A percentile compares a stretch with the other conserved stretches of the same genome.
These are phyloP conservation scores for Lysiphlebus fabarum DNA, from an alignment of 1,140 invertebrate genomes.

Conservation along the genomic window DNA sequence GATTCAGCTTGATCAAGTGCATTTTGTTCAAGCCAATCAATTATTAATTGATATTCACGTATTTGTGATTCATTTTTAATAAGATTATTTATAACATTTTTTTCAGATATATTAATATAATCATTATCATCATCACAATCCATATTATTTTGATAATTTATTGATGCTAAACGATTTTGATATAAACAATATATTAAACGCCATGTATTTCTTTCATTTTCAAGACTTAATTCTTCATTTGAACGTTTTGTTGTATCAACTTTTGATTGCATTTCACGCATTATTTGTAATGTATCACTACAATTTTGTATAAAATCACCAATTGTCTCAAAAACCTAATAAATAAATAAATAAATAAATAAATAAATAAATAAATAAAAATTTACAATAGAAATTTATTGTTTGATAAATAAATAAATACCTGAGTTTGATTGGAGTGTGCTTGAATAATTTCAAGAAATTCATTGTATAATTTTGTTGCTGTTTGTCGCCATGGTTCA, in stretches of 20 bases:
- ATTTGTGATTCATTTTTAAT: constrained; percentile 67
- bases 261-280: constrained; percentile 57
- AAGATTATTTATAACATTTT: constrained; percentile 61
- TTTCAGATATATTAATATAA: constrained; percentile 54
- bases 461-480: constrained; percentile 58
- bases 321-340: constrained; percentile 59
- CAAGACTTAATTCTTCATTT: constrained; percentile 53
- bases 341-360: not conserved
- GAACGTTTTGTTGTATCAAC: constrained; percentile 55
- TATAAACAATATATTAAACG: constrained; percentile 76
- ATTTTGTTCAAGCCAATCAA: constrained; percentile 90
- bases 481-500: constrained; percentile 53
- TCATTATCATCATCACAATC: constrained; percentile 44
- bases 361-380: not conserved
- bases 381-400: not conserved
- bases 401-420: not conserved
- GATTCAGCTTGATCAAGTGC: constrained; percentile 67
- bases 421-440: constrained; percentile 44
- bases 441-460: constrained; percentile 61
- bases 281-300: constrained; percentile 54
- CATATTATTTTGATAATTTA: constrained; percentile 48
- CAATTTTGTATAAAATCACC: constrained; percentile 60
- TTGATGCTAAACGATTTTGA: constrained; percentile 64
- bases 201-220: constrained; percentile 85
- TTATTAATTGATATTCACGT: constrained; percentile 77